Evolutionary conservation across 2,797 vertebrate species (phyloP).

Genomic region (Dallia pectoralis): DNA sequence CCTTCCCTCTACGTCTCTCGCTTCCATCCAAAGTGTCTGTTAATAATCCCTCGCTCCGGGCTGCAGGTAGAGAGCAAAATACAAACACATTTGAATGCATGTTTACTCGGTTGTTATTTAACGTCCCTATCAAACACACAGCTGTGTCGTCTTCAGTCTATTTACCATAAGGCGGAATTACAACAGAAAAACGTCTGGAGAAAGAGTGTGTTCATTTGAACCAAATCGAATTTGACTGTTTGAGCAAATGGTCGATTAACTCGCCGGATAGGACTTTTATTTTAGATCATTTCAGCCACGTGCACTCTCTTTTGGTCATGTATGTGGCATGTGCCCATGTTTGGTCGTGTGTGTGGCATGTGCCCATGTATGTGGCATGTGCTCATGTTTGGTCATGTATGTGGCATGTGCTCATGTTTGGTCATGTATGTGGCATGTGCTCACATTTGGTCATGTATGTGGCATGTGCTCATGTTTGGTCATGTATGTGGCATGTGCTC

Average conservation of each 20-base stretch:
- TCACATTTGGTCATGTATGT: conserved; percentile 13
- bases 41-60: background rate
- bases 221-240: background rate
- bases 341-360: too few species aligned
- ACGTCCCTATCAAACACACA: background rate
- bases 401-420: too few species aligned
- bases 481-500: too few species aligned
- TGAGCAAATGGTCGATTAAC: conserved; percentile 25
- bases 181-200: conserved; percentile 30
- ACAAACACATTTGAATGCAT: conserved; percentile 23
- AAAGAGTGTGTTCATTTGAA: conserved; percentile 29
- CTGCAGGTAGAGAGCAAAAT: background rate
- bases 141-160: conserved; percentile 11
- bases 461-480: conserved; percentile 20
- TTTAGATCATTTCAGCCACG: conserved; percentile 28
- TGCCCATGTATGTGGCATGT: too few species aligned
- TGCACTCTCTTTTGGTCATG: too few species aligned
- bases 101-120: conserved; percentile 25
- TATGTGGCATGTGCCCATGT: too few species aligned
- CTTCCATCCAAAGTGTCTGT: background rate
- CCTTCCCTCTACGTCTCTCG: background rate
- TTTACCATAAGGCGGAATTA: conserved; percentile 43
- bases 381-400: too few species aligned
- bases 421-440: too few species aligned
- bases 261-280: conserved; percentile 30